Evolutionary conservation across 2,888 invertebrate genomes (phyloP).

Genomic region (Agrochola lota): DNA sequence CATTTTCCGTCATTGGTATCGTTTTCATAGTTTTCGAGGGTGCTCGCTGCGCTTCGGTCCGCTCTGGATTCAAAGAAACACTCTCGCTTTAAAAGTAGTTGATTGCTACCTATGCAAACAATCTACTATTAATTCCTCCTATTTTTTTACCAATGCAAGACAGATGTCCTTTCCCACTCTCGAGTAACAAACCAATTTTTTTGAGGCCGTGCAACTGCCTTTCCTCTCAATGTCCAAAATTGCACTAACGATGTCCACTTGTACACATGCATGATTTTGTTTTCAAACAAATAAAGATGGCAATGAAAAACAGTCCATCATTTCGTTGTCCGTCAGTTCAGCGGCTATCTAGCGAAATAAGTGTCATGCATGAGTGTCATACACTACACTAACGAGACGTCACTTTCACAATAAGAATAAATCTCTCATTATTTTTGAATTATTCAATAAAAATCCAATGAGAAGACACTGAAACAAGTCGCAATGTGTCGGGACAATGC

Average conservation of each 20-base stretch:
- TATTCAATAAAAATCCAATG: constrained; percentile 88
- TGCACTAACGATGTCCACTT: neutral
- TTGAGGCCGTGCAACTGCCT: no score
- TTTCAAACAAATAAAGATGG: constrained; percentile 11
- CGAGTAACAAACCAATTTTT: neutral
- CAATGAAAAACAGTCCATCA: constrained; percentile 7
- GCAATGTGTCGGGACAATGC: constrained; percentile 81
- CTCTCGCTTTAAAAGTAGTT: no score
- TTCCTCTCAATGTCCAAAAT: neutral
- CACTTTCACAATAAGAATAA: constrained; percentile 81
- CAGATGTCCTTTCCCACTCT: neutral
- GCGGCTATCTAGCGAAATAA: constrained; percentile 62
- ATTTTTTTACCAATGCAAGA: neutral
- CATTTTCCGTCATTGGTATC: no score
- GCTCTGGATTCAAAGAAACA: no score
- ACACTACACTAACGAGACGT: constrained; percentile 78
- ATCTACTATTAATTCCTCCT: neutral
- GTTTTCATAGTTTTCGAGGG: no score
- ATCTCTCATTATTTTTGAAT: constrained; percentile 78
- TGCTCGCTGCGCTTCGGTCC: no score
- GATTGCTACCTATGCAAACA: no score
- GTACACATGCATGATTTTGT: neutral
- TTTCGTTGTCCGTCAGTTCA: constrained; percentile 25
- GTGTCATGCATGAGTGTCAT: constrained; percentile 63
- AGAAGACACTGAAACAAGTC: constrained; percentile 81